phyloP scores from a whole-genome alignment of 1,140 invertebrate genomes.

The Hycleus cichorii region DNA sequence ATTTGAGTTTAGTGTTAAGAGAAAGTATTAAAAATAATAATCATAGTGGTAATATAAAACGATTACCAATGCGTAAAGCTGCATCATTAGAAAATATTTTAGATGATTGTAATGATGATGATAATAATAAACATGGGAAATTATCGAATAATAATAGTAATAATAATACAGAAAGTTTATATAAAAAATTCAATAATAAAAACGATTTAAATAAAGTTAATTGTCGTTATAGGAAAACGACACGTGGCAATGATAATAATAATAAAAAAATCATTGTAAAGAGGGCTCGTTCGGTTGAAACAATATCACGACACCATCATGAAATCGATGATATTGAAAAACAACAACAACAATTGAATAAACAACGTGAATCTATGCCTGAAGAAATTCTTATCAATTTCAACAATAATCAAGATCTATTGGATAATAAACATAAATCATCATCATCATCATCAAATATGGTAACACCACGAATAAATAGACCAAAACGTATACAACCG shows the following conservation, averaged over 20 bases:
- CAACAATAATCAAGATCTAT: constrained; percentile 29
- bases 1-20: constrained; percentile 70
- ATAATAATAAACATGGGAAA: not conserved
- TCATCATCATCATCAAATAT: constrained; percentile 6
- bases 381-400: constrained; percentile 33
- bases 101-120: constrained; percentile 48
- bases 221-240: constrained; percentile 39
- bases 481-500: constrained; percentile 58
- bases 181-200: not conserved
- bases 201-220: not conserved
- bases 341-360: constrained; percentile 14
- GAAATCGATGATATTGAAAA: constrained; percentile 5
- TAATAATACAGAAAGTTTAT: not conserved
- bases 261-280: constrained; percentile 47
- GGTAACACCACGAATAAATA: constrained; percentile 37
- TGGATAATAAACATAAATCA: too few relatives aligned
- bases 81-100: constrained; percentile 78
- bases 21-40: constrained; percentile 45
- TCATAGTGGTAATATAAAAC: not conserved
- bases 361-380: constrained; percentile 29
- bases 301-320: constrained; percentile 49
- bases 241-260: constrained; percentile 44
- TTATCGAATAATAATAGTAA: not conserved
- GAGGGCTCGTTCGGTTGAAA: constrained; percentile 77
- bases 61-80: constrained; percentile 61